phyloP scores from a whole-genome alignment of 2,888 invertebrate species.

The Epistrophe eligans region DNA sequence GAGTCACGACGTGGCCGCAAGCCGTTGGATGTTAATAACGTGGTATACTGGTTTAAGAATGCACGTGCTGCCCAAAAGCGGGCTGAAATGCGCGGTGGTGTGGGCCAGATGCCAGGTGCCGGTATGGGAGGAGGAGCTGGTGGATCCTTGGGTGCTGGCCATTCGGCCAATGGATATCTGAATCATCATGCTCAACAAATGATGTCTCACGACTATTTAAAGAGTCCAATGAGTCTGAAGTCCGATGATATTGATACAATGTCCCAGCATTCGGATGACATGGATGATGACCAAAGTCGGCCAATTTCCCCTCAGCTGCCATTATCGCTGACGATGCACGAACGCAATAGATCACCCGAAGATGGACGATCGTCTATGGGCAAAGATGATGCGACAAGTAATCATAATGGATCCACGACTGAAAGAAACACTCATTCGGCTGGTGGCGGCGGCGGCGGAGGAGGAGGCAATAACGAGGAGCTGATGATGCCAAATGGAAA shows the following conservation, averaged over 20 bases:
- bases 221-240: constrained; percentile 87
- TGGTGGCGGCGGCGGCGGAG: constrained; percentile 6
- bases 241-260: constrained; percentile 88
- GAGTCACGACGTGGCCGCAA: constrained; percentile 96
- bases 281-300: constrained; percentile 87
- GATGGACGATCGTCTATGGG: constrained; percentile 71
- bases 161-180: constrained; percentile 83
- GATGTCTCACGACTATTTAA: constrained; percentile 87
- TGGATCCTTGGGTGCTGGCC: constrained; percentile 80
- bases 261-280: constrained; percentile 88
- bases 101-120: constrained; percentile 54
- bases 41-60: constrained; percentile 99
- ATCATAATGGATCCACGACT: constrained; percentile 76
- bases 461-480: constrained; percentile 33
- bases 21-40: constrained; percentile 97
- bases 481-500: constrained; percentile 59
- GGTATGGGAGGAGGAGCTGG: constrained; percentile 79
- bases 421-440: constrained; percentile 76
- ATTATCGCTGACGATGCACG: constrained; percentile 88
- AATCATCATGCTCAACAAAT: constrained; percentile 83
- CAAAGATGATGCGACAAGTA: constrained; percentile 77
- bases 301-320: constrained; percentile 89
- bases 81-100: constrained; percentile 89
- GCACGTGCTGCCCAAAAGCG: constrained; percentile 97
- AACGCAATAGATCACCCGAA: constrained; percentile 82